These are phyloP conservation scores for Trichonephila clavata DNA, from an alignment of 1,140 invertebrate species.

Conservation along the genomic window DNA sequence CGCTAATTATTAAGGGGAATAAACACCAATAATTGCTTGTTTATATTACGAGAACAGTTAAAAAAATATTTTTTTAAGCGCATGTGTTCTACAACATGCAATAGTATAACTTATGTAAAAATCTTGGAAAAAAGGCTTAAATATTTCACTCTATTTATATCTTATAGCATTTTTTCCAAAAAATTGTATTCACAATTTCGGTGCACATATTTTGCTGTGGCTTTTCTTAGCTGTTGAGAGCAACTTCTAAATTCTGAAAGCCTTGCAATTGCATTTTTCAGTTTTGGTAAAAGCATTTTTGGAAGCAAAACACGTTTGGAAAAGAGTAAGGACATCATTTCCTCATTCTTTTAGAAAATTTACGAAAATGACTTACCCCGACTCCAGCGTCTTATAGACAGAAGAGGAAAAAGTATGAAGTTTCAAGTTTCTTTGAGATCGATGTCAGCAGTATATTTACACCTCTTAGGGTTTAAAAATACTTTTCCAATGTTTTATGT, in stretches of 20 bases:
- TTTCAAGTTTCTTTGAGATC: not conserved
- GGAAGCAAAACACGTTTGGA: constrained; percentile 1
- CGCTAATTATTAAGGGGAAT: too few species aligned
- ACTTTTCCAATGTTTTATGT: too few species aligned
- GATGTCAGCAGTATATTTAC: not conserved
- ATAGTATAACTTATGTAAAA: too few species aligned
- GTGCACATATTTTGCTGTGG: not conserved
- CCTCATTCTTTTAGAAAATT: not conserved
- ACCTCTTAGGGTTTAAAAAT: not conserved
- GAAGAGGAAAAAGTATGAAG: not conserved
- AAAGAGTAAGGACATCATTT: constrained; percentile 6
- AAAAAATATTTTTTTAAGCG: too few species aligned
- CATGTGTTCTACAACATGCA: too few species aligned
- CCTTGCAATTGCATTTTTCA: not conserved
- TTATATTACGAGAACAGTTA: too few species aligned
- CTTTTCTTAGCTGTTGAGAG: not conserved
- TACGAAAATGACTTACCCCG: not conserved
- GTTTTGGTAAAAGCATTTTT: constrained; percentile 17
- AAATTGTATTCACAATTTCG: not conserved
- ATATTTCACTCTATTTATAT: too few species aligned
- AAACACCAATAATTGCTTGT: too few species aligned
- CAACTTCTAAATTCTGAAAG: not conserved
- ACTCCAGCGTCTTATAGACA: not conserved
- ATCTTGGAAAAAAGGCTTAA: too few species aligned
- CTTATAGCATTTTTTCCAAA: not conserved